These are phyloP conservation scores for Chrysochloris asiatica DNA, from an alignment of 2,113 vertebrate species.

Conservation along the genomic window DNA sequence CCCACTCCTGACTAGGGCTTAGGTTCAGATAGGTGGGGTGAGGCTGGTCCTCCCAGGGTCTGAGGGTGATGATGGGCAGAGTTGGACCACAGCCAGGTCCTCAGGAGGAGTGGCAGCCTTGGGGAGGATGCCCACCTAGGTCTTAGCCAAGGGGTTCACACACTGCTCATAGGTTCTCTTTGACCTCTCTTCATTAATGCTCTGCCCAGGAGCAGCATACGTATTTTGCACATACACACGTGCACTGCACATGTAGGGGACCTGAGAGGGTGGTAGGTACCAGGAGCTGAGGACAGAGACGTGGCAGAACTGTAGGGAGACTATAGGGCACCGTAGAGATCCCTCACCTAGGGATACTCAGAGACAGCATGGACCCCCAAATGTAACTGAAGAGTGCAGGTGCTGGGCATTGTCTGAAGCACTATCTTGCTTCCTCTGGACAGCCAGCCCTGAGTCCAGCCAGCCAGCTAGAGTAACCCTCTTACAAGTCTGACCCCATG, in stretches of 20 bases:
- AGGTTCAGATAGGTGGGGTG: too few relatives aligned
- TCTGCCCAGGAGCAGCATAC: not conserved
- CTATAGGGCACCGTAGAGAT: not conserved
- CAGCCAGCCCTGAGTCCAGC: too few relatives aligned
- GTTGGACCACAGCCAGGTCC: not conserved
- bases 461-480: not conserved
- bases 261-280: not conserved
- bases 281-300: not conserved
- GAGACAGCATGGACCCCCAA: not conserved
- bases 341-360: not conserved
- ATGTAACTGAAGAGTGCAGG: not conserved
- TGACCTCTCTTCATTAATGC: not conserved
- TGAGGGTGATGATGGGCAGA: not conserved
- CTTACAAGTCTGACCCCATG: not conserved
- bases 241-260: too few relatives aligned
- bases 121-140: not conserved
- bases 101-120: not conserved
- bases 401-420: rapidly evolving
- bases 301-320: not conserved
- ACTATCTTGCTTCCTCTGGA: rapidly evolving
- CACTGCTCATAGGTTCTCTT: not conserved
- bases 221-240: not conserved
- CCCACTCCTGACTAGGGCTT: not conserved
- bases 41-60: not conserved
- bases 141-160: not conserved